Evolutionary conservation across 2,888 invertebrate species (phyloP).

Genomic region (Tillus elongatus): DNA sequence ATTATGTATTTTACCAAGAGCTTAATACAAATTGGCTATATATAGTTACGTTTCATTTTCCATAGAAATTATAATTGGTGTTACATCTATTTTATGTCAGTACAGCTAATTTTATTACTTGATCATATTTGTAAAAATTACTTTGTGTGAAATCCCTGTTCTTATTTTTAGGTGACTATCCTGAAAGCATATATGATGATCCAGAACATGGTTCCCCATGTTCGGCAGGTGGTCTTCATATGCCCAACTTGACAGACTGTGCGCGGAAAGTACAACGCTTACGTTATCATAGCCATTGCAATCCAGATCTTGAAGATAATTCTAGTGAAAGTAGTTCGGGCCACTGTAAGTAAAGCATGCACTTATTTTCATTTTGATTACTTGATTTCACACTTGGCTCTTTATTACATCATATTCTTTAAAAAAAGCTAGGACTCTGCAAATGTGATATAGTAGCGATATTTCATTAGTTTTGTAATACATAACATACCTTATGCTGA

Average conservation of each 20-base stretch:
- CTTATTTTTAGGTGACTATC: no score
- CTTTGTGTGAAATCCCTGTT: no score
- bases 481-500: no score
- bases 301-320: slow-evolving; percentile 39
- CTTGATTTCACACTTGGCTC: no score
- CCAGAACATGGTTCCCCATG: slow-evolving; percentile 47
- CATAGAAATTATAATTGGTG: neutral
- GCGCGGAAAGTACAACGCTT: slow-evolving; percentile 47
- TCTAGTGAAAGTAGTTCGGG: slow-evolving; percentile 43
- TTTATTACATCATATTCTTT: no score
- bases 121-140: no score
- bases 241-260: slow-evolving; percentile 52
- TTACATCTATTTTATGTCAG: slow-evolving; percentile 9
- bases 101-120: no score
- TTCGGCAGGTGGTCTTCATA: slow-evolving; percentile 51
- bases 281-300: slow-evolving; percentile 56
- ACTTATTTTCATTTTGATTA: no score
- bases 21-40: neutral
- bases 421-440: slow-evolving; percentile 8
- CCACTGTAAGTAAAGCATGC: slow-evolving; percentile 34
- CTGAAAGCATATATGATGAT: no score
- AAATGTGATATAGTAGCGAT: no score
- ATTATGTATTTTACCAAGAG: neutral
- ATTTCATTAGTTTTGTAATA: no score
- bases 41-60: slow-evolving; percentile 5